Percentiles rank a stretch among this genome's conserved stretches.
Conservation (phyloP, 2,797 vertebrate genomes). For the Aulostomus chinensis region DNA sequence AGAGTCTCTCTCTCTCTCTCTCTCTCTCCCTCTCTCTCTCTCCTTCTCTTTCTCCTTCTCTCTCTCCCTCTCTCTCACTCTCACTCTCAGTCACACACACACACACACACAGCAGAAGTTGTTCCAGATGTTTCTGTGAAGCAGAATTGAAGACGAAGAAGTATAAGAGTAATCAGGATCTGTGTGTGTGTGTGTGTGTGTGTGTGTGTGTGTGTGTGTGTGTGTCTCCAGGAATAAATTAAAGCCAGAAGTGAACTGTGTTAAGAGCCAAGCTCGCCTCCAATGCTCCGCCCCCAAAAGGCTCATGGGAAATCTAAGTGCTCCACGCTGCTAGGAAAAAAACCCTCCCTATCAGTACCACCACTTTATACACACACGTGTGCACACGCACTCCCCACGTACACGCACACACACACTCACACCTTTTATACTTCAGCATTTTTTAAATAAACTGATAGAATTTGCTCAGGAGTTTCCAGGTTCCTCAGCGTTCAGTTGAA, state of each 20-base stretch:
- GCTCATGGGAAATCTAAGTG: constrained; percentile 77
- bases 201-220: constrained; percentile 23
- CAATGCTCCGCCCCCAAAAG: constrained; percentile 67
- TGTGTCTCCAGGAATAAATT: constrained; percentile 84
- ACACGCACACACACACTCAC: constrained; percentile 7
- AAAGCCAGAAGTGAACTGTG: constrained; percentile 81
- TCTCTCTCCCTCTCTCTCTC: too few species aligned
- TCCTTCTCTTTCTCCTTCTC: too few species aligned
- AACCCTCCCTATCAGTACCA: constrained; percentile 33
- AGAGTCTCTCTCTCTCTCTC: too few species aligned
- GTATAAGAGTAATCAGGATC: constrained; percentile 82
- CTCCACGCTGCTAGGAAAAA: constrained; percentile 38
- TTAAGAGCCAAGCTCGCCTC: constrained; percentile 77
- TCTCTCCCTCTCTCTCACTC: constrained; percentile 45
- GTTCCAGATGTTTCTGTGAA: constrained; percentile 62
- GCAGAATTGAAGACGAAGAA: constrained; percentile 73
- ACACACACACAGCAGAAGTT: constrained; percentile 66
- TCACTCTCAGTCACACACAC: constrained; percentile 42
- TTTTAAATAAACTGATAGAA: too few species aligned
- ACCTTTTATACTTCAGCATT: too few species aligned
- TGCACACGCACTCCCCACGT: constrained; percentile 13
- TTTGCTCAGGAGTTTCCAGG: too few species aligned
- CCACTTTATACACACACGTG: constrained; percentile 41
- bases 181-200: constrained; percentile 12
- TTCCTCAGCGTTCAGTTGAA: too few species aligned